Evolutionary conservation across 2,797 vertebrate species (phyloP).

Genomic region (Tangara arthus): DNA sequence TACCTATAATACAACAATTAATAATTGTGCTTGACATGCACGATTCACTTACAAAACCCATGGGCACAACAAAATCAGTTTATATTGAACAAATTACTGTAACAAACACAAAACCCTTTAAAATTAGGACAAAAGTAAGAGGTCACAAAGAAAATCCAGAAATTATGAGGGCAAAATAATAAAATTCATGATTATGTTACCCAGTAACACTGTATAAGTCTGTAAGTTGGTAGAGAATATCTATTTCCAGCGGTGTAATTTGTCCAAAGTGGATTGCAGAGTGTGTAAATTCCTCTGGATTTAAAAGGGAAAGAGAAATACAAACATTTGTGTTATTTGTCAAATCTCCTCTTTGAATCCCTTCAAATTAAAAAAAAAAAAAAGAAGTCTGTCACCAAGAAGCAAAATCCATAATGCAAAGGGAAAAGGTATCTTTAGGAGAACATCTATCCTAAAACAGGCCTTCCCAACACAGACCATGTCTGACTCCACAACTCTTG

Average conservation of each 20-base stretch:
- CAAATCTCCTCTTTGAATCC: background rate
- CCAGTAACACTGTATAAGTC: conserved; percentile 91
- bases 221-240: conserved; percentile 91
- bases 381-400: background rate
- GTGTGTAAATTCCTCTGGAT: conserved; percentile 94
- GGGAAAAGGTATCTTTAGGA: background rate
- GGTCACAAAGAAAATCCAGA: background rate
- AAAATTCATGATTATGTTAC: conserved; percentile 74
- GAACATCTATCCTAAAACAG: background rate
- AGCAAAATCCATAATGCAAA: background rate
- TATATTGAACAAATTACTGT: background rate
- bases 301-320: conserved; percentile 34
- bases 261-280: conserved; percentile 96
- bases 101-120: background rate
- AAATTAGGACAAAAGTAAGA: background rate
- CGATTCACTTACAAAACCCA: background rate
- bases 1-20: background rate
- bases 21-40: background rate
- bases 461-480: background rate
- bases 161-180: background rate
- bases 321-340: background rate
- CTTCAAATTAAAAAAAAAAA: background rate
- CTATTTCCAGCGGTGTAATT: conserved; percentile 92
- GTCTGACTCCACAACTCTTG: background rate
- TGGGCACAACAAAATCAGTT: background rate